A percentile compares a stretch with the other conserved stretches of the same genome.
phyloP scores from a whole-genome alignment of 2,797 vertebrate species.

The Myiothlypis coronata region DNA sequence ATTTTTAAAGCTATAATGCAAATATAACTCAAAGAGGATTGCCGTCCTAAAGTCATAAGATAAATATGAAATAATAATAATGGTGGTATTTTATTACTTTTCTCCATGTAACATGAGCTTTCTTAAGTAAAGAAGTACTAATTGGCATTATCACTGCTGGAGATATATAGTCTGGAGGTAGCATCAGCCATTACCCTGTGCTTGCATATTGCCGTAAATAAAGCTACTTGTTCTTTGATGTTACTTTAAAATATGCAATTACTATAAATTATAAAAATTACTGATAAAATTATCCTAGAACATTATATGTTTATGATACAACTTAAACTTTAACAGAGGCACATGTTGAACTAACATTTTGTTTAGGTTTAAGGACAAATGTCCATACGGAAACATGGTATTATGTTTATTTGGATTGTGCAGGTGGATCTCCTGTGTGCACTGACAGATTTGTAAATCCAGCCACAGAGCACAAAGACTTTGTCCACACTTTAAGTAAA shows the following conservation, averaged over 20 bases:
- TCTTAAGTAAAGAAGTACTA: not conserved
- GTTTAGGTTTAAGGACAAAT: not conserved
- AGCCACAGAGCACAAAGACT: not conserved
- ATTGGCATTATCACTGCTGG: not conserved
- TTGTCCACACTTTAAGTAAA: not conserved
- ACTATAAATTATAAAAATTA: not conserved
- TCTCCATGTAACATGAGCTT: not conserved
- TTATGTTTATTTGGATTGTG: not conserved
- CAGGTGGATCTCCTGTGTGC: constrained; percentile 1
- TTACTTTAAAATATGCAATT: not conserved
- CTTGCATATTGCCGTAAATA: not conserved
- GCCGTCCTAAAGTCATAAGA: not conserved
- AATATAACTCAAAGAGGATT: not conserved
- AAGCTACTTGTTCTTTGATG: not conserved
- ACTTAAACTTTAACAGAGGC: not conserved
- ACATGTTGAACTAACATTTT: not conserved
- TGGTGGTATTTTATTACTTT: not conserved
- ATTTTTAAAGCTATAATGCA: not conserved
- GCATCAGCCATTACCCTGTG: not conserved
- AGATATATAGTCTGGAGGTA: not conserved
- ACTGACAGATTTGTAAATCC: not conserved
- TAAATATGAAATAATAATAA: not conserved
- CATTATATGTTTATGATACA: not conserved
- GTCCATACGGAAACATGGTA: accelerated
- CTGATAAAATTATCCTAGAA: not conserved